These are phyloP conservation scores for Galerucella pusilla DNA, from an alignment of 2,888 invertebrate genomes.

Conservation along the genomic window DNA sequence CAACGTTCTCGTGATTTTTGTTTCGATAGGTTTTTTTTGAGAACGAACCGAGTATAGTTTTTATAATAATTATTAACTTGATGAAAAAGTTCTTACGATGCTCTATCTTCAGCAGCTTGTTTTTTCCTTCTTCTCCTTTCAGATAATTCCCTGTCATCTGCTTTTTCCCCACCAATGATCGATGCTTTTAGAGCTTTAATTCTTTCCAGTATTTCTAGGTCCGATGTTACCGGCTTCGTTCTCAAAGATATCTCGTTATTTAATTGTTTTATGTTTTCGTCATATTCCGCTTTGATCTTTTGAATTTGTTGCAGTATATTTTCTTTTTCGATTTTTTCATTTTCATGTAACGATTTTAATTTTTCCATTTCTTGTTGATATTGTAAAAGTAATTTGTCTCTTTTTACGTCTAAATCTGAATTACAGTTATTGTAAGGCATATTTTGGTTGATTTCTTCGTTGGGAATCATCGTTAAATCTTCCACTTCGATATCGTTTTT, in stretches of 20 bases:
- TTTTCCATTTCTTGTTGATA: conserved; percentile 69
- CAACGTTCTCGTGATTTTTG: no score
- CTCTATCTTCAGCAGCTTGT: conserved; percentile 74
- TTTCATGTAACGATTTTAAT: conserved; percentile 61
- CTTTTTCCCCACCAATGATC: conserved; percentile 84
- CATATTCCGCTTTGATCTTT: conserved; percentile 70
- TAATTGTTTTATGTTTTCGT: conserved; percentile 69
- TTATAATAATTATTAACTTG: background rate
- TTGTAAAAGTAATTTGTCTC: conserved; percentile 64
- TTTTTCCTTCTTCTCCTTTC: conserved; percentile 76
- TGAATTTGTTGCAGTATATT: conserved; percentile 64
- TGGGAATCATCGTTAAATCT: conserved; percentile 49
- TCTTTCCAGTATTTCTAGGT: conserved; percentile 63
- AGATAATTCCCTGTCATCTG: conserved; percentile 76
- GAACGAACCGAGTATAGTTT: no score
- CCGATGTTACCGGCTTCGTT: conserved; percentile 64
- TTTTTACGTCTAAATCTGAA: conserved; percentile 55
- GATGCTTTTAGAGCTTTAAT: conserved; percentile 73
- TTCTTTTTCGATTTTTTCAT: conserved; percentile 63
- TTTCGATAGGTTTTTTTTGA: no score
- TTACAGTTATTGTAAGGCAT: conserved; percentile 44
- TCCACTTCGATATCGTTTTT: conserved; percentile 53
- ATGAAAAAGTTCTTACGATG: conserved; percentile 54
- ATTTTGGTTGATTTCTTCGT: conserved; percentile 50
- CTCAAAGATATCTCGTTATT: conserved; percentile 71